Base-by-base conservation (phyloP, 2,113 vertebrate genomes). In the Dipodomys stephensi region DNA sequence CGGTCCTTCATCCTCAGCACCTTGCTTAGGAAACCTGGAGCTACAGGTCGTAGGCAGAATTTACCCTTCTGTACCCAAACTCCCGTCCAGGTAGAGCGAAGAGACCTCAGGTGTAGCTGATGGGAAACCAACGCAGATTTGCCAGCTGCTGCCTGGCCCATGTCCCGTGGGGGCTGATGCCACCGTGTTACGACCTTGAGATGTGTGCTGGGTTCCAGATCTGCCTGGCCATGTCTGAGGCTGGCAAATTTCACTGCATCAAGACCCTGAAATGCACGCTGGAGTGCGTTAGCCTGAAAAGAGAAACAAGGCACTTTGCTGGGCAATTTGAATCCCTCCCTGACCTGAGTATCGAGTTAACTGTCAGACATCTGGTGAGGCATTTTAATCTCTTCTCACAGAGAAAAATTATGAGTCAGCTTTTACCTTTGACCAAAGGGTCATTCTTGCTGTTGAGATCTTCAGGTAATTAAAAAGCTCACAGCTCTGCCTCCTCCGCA, bases 401-500 rank as follows among this genome's bases (percentile, higher is more conserved):
- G 79, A 83, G 74, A 80, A 80, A 81, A 81, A 78, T 80, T 22
- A 57, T 82, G 87, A 77, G 65, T 82, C 79, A 82, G 60, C n/a
- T 27, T 82, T 90, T 87, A n/a, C 79, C 85, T 84, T 44, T 87
- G 88, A 84, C 91, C 72, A 88, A 72, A 80, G 72, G 27, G 27
- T 71, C 53, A 5, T 32, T 72, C 69, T 67, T 84, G 64, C 82
- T 13, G 0, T 35, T 77, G 95, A 84, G 93, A 74, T 73, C 44
- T 57, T 93, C 53, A 62, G 53, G 28, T 90, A 72, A 87, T 92
- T 68, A 84, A 72, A 89, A 84, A 87, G 86, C 39, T 0, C 13
- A 6, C 6, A 12, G 90, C 15, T 27, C 85, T 11, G 78, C 77
- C 94, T 80, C 12, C 92, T 49, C 2, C 5, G 7, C 16, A 3